A percentile compares a stretch with the other conserved stretches of the same genome.
Evolutionary conservation across 2,888 invertebrate genomes (phyloP).

Genomic region (Aquatica leii): DNA sequence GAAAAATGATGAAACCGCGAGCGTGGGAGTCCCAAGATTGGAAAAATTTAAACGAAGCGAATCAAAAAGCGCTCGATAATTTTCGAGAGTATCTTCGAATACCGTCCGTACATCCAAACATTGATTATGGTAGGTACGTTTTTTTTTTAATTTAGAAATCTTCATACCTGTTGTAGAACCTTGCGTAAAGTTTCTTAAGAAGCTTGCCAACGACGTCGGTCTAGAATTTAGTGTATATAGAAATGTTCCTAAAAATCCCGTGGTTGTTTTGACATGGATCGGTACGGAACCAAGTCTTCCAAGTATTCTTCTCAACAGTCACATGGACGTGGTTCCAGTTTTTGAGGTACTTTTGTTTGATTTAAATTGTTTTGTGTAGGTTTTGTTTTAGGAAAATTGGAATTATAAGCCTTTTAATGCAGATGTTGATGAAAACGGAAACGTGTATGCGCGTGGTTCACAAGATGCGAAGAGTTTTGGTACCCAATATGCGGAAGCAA

Average conservation of each 20-base stretch:
- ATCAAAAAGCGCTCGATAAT: conserved; percentile 78
- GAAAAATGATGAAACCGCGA: too few species aligned
- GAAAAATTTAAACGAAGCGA: too few species aligned
- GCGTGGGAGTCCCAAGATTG: too few species aligned
- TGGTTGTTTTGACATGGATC: not conserved
- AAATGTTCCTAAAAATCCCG: not conserved
- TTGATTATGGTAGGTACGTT: conserved; percentile 78
- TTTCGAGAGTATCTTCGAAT: conserved; percentile 87
- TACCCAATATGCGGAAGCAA: not conserved
- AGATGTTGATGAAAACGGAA: not conserved
- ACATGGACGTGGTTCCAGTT: not conserved
- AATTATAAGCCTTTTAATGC: not conserved
- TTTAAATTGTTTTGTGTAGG: not conserved
- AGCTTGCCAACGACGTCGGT: conserved; percentile 2
- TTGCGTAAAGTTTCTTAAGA: conserved; percentile 4
- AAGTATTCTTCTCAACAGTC: not conserved
- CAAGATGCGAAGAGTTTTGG: not conserved
- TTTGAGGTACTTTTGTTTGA: not conserved
- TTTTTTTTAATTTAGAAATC: not conserved
- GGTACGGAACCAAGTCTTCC: not conserved
- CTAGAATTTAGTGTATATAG: not conserved
- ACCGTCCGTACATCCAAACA: conserved; percentile 86
- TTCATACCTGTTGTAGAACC: not conserved
- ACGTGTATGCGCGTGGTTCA: not conserved
- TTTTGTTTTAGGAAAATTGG: not conserved